A percentile compares a stretch with the other conserved stretches of the same genome.
Evolutionary conservation across 1,140 invertebrate genomes (phyloP).

Genomic region (Himalopsyche phryganea): DNA sequence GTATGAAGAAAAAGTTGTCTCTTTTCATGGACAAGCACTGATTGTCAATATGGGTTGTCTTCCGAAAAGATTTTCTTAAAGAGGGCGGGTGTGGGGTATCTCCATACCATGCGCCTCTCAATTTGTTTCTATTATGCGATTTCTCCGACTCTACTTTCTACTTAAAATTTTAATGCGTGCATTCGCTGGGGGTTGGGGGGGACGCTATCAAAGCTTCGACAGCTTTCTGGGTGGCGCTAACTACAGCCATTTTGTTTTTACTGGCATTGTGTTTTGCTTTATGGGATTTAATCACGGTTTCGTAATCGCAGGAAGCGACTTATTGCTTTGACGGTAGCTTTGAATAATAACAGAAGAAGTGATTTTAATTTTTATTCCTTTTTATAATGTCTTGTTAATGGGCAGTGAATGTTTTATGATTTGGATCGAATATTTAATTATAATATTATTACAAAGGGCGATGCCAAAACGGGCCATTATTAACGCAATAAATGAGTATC

Average conservation of each 20-base stretch:
- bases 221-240: slow-evolving; percentile 19
- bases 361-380: slow-evolving; percentile 5
- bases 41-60: too few species aligned
- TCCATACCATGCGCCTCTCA: slow-evolving; percentile 19
- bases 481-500: too few species aligned
- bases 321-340: slow-evolving; percentile 10
- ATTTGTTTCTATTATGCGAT: slow-evolving; percentile 34
- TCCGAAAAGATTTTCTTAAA: too few species aligned
- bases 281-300: slow-evolving; percentile 31
- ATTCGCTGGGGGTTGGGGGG: slow-evolving; percentile 6
- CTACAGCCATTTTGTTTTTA: slow-evolving; percentile 23
- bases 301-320: slow-evolving; percentile 25
- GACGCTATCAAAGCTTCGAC: slow-evolving; percentile 9
- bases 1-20: too few species aligned
- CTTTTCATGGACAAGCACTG: too few species aligned
- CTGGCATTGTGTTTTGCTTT: slow-evolving; percentile 21
- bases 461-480: background rate
- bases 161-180: slow-evolving; percentile 33
- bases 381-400: too few species aligned
- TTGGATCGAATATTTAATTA: background rate
- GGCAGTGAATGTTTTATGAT: background rate
- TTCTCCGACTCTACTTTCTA: slow-evolving; percentile 32
- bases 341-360: slow-evolving; percentile 3
- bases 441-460: background rate
- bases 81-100: background rate